phyloP scores from a whole-genome alignment of 2,113 vertebrate species.

The Solenodon paradoxus region DNA sequence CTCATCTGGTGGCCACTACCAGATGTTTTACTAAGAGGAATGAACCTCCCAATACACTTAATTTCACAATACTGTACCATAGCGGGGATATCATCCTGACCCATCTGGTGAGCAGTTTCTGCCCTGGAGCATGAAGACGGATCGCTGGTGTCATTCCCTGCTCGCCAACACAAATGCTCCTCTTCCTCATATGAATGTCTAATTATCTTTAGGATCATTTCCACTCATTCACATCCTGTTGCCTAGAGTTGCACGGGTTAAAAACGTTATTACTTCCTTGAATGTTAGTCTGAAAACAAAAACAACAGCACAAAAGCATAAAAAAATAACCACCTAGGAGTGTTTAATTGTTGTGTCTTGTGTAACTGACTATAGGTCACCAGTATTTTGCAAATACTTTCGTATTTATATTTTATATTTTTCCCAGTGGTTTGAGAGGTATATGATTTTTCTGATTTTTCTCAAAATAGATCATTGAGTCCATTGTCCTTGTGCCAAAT shows the following conservation, averaged over 20 bases:
- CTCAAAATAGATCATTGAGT: background rate
- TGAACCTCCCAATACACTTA: slow-evolving; percentile 51
- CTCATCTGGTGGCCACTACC: background rate
- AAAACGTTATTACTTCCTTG: background rate
- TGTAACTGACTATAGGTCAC: background rate
- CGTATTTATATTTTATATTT: background rate
- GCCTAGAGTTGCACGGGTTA: background rate
- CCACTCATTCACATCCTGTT: background rate
- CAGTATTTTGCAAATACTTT: background rate
- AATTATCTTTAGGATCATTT: slow-evolving; percentile 22
- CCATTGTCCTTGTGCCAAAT: background rate
- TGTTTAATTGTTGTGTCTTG: background rate
- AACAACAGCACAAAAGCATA: no score
- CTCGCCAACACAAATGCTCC: background rate
- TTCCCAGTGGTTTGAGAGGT: background rate
- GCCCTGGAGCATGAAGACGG: slow-evolving; percentile 30
- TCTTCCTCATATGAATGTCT: background rate
- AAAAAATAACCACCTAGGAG: background rate
- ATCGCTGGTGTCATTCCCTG: background rate
- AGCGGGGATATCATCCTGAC: slow-evolving; percentile 49
- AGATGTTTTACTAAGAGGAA: slow-evolving; percentile 61
- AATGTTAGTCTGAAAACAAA: background rate
- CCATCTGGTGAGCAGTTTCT: slow-evolving; percentile 50
- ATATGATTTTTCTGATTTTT: background rate
- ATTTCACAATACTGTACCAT: slow-evolving; percentile 30